phyloP scores from a whole-genome alignment of 2,113 vertebrate species.

The Varanus komodoensis region DNA sequence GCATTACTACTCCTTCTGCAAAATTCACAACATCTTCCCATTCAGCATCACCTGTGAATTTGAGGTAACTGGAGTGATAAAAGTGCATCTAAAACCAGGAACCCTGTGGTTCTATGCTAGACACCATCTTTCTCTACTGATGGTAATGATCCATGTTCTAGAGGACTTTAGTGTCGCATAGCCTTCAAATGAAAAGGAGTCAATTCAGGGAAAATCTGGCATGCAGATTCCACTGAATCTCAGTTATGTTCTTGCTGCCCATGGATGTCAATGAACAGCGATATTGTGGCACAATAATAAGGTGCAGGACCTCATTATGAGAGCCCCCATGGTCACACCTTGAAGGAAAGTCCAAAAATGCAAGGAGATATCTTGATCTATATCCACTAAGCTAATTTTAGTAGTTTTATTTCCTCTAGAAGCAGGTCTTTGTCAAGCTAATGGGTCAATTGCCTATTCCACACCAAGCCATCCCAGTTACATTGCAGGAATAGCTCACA shows the following conservation, averaged over 20 bases:
- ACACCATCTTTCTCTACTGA: not conserved
- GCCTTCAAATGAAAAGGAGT: not conserved
- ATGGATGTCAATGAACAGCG: not conserved
- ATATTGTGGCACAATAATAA: too few species aligned
- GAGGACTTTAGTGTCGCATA: not conserved
- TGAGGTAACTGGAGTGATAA: not conserved
- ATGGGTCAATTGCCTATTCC: too few species aligned
- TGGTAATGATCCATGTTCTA: not conserved
- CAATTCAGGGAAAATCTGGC: not conserved
- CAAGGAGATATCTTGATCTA: too few species aligned
- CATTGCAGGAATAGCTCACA: too few species aligned
- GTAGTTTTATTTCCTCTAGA: too few species aligned
- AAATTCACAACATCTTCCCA: not conserved
- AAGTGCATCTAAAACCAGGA: not conserved
- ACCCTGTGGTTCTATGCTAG: not conserved
- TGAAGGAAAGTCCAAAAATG: too few species aligned
- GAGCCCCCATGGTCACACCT: too few species aligned
- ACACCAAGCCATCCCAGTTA: too few species aligned
- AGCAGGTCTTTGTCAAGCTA: too few species aligned
- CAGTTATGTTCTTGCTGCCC: not conserved
- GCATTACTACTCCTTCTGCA: not conserved
- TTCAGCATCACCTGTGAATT: not conserved
- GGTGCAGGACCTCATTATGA: too few species aligned
- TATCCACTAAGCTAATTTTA: too few species aligned
- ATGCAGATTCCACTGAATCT: not conserved